Evolutionary conservation across 2,113 vertebrate genomes (phyloP).

Genomic region (Callithrix jacchus): DNA sequence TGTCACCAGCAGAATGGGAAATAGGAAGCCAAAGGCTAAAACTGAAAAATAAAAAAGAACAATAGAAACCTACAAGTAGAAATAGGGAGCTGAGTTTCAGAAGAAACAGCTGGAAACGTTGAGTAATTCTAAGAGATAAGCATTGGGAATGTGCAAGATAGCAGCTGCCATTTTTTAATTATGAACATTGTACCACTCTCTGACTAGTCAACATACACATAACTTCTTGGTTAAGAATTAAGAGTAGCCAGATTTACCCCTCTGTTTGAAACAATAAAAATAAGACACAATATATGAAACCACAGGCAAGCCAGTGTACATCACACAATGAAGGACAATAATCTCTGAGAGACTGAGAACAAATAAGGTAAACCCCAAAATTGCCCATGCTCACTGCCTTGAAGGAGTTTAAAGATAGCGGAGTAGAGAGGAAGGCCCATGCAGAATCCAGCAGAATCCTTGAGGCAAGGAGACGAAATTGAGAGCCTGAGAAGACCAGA

Average conservation of each 20-base stretch:
- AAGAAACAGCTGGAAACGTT: not conserved
- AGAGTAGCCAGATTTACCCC: not conserved
- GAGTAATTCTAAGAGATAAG: not conserved
- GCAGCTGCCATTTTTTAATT: not conserved
- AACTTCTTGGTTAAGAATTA: not conserved
- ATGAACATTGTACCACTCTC: not conserved
- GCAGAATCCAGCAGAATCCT: not conserved
- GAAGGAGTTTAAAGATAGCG: not conserved
- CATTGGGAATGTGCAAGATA: not conserved
- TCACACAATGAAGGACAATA: not conserved
- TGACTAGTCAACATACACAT: not conserved
- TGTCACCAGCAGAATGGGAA: not conserved
- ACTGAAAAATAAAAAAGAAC: not conserved
- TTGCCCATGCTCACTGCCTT: not conserved
- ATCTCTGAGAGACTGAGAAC: not conserved
- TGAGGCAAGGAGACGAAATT: not conserved
- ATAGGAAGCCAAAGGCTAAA: not conserved
- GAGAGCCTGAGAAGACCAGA: not conserved
- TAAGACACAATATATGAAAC: not conserved
- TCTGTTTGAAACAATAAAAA: not conserved
- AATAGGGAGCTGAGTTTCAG: not conserved
- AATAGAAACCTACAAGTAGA: not conserved
- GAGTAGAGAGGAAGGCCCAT: fast-evolving
- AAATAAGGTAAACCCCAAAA: not conserved
- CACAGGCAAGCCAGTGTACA: not conserved